Evolutionary conservation across 2,888 invertebrate species (phyloP), one percentile per base, ranked within the genome.

Genomic region (Entomobrya proxima): DNA sequence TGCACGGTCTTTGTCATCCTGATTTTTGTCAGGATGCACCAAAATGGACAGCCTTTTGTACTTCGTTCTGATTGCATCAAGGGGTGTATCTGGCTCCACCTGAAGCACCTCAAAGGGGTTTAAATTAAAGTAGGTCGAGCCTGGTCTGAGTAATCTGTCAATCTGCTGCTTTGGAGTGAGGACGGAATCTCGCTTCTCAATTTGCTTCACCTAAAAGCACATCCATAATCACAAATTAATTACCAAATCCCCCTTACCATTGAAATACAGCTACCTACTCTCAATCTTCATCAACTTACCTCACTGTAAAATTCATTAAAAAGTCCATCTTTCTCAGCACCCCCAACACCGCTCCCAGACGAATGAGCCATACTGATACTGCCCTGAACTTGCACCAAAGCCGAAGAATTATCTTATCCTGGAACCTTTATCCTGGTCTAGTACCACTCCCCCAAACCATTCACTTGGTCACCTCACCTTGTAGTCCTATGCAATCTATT

Each of bases 21-120:
- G 96, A 93, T 99, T 99, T 93, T 99, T 99, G 92, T 99, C 99
- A 27, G 99, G 99, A 95, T 99, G 99, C 44, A 99, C 98, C 91
- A 99, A 94, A 92, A 99, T 97, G 21, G 99, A 99, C 91, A 99
- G 94, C 93, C 97, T 94, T 91, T 98, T 94, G 92, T 98, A 99
- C 92, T 98, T 98, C 92, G 97, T 98, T 92, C 98, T 98, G 78
- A 98, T 96, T 91, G 98, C 97, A 90, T 98, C 98, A 80, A 98
- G 92, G 24, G 96, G 93, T 13, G 95, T 94, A 88, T 97, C 97
- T 15, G 98, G 97, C 91, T 99, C 98, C 75, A 97, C 94, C 93
- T 97, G 97, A 80, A 98, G 93, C 2, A 96, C 97, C 93, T 97
- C 97, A 92, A 96, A 97, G 0, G 99, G 99, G 92, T 99, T 99